Conservation (phyloP, 53 echinoderm and acorn worm genomes). For the Patiria pectinifera region DNA sequence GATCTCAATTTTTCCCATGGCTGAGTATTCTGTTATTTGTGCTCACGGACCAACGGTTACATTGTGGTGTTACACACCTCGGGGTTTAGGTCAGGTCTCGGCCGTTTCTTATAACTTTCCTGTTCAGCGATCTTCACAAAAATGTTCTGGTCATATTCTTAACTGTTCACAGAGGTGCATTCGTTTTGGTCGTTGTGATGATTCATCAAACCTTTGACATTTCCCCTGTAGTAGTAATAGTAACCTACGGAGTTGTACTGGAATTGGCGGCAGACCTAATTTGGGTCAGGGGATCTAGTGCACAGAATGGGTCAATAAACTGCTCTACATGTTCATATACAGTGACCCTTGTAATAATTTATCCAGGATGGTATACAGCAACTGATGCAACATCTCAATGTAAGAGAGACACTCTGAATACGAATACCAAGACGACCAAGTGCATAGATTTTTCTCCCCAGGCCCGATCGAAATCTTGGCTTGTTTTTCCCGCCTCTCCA, state of each 20-base stretch:
- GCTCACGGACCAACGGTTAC: no score
- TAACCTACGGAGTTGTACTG: background rate
- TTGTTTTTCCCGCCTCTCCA: slow-evolving; percentile 43
- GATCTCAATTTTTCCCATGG: no score
- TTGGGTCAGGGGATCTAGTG: no score
- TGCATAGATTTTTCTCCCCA: background rate
- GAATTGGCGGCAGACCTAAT: background rate
- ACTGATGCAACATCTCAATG: background rate
- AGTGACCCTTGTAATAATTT: background rate
- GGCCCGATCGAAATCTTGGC: slow-evolving; percentile 37
- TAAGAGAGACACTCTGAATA: background rate
- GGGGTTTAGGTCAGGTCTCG: no score
- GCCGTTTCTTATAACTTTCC: no score
- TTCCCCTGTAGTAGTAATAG: background rate
- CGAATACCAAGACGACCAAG: background rate
- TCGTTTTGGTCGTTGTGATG: background rate
- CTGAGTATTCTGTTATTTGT: no score
- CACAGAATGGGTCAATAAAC: background rate
- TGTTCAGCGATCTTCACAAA: background rate
- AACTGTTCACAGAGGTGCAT: no score
- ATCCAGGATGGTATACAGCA: background rate
- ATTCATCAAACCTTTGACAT: background rate
- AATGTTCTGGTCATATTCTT: no score
- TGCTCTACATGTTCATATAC: background rate
- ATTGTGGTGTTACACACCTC: no score